Percentiles rank a stretch among this genome's conserved stretches.
phyloP scores from a whole-genome alignment of 1,140 invertebrate genomes.

The Drosophila repletoides region DNA sequence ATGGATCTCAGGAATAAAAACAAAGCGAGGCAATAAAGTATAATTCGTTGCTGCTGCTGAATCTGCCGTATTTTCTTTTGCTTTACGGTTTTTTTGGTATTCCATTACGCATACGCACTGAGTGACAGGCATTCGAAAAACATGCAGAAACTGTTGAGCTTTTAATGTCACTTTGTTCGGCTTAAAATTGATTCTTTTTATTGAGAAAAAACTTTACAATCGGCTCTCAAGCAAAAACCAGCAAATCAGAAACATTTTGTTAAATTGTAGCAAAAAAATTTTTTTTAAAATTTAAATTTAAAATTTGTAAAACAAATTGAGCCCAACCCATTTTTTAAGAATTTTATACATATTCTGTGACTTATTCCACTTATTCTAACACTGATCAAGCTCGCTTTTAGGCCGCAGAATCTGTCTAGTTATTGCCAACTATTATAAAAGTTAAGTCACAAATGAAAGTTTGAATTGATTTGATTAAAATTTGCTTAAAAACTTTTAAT shows the following conservation, averaged over 20 bases:
- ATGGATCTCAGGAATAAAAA: conserved; percentile 6
- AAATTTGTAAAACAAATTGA: too few relatives aligned
- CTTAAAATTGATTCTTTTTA: conserved; percentile 20
- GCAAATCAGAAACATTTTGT: not conserved
- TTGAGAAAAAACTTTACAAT: not conserved
- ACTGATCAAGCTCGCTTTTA: too few relatives aligned
- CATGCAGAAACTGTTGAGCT: conserved; percentile 17
- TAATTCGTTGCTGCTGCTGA: not conserved
- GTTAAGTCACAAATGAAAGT: too few relatives aligned
- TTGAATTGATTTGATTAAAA: too few relatives aligned
- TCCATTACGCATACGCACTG: conserved; percentile 50
- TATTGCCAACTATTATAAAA: too few relatives aligned
- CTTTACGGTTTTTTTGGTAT: conserved; percentile 40
- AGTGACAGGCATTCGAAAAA: conserved; percentile 40
- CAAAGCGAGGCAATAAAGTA: conserved; percentile 10
- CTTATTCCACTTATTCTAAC: too few relatives aligned
- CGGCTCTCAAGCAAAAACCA: not conserved
- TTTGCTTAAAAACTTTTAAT: too few relatives aligned
- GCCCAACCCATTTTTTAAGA: too few relatives aligned
- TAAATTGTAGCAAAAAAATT: too few relatives aligned
- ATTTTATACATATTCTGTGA: too few relatives aligned
- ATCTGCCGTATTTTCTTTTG: conserved; percentile 32
- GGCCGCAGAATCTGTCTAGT: too few relatives aligned
- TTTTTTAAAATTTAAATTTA: too few relatives aligned
- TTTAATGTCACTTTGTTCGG: conserved; percentile 23